Evolutionary conservation across 2,113 vertebrate genomes (phyloP), one percentile per base, ranked within the genome.

Genomic region (Symphodus melops): DNA sequence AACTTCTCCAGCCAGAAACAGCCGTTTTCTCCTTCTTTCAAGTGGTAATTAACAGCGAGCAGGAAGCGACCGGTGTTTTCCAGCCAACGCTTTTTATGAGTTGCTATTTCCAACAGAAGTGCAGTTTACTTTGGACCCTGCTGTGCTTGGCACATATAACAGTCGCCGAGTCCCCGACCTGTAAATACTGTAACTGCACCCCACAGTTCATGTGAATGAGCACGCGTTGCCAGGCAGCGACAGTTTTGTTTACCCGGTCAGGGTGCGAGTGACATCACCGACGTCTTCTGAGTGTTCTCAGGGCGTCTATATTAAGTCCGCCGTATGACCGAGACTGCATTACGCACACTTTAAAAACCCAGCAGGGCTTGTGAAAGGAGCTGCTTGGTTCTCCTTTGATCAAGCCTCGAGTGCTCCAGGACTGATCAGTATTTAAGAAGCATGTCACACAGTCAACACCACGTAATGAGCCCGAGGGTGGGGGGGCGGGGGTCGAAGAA

Each of bases 61-160:
- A 82, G 85, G 76, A 87, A 84, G 81, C 53, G 44, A 54, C 78
- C 68, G 77, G 48, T 12, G 33, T 81, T 87, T 88, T 86, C 77
- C 84, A 79, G 54, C 59, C 57, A 39, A 25, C 51, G 52, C 54
- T 49, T 71, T 91, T 92, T 88, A 92, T 49, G 76, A 88, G 73
- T 78, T 89, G 88, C 87, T 77, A 87, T 90, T 91, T 92, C 84
- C 75, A 91, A 75, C 70, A 39, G 75, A 76, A 79, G 79, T 62
- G 82, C 59, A 73, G 86, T 86, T 89, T 82, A 87, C 86, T 85
- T 80, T 90, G 87, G 77, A 84, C 70, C 77, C 86, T 33, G 82
- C 52, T 36, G 84, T 16, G 61, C 71, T 85, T 19, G 56, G 60
- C 16, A 44, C 76, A 41, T 49, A 51, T 63, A 78, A 72, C 84